Conservation (phyloP, 2,888 invertebrate genomes). For the Spodoptera littoralis region DNA sequence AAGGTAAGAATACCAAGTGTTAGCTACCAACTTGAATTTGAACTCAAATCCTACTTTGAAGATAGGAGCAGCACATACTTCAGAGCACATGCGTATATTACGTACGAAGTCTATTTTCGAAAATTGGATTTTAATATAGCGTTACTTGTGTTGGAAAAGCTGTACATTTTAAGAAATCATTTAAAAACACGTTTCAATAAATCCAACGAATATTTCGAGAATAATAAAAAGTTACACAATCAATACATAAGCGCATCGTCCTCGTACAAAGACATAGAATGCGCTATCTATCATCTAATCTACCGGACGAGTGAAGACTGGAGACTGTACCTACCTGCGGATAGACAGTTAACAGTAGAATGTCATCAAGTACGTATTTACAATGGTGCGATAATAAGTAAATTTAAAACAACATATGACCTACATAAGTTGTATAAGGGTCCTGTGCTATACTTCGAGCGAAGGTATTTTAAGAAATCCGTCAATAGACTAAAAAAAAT, state of each 20-base stretch:
- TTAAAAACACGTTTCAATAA: constrained; percentile 13
- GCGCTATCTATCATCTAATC: constrained; percentile 38
- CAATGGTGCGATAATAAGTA: constrained; percentile 2
- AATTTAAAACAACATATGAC: constrained; percentile 3
- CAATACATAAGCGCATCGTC: background rate
- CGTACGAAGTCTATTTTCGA: constrained; percentile 31
- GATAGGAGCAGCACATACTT: constrained; percentile 3
- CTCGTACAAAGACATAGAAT: constrained; percentile 36
- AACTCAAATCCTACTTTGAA: background rate
- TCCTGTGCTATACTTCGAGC: constrained; percentile 31
- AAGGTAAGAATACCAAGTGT: constrained; percentile 2
- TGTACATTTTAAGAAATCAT: constrained; percentile 22
- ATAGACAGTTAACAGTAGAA: constrained; percentile 2
- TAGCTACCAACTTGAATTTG: background rate
- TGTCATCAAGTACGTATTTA: background rate
- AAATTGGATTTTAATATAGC: constrained; percentile 41
- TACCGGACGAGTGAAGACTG: constrained; percentile 36
- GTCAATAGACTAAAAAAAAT: constrained; percentile 12
- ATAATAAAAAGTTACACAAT: too few relatives aligned
- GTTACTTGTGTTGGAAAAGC: constrained; percentile 38
- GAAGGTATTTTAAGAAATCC: constrained; percentile 19
- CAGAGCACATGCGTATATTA: background rate
- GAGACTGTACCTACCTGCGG: constrained; percentile 29
- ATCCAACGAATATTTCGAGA: background rate
- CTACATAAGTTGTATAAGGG: constrained; percentile 8